A percentile compares a stretch with the other conserved stretches of the same genome.
phyloP scores from a whole-genome alignment of 1,140 invertebrate species.

The Drosophila gunungcola region DNA sequence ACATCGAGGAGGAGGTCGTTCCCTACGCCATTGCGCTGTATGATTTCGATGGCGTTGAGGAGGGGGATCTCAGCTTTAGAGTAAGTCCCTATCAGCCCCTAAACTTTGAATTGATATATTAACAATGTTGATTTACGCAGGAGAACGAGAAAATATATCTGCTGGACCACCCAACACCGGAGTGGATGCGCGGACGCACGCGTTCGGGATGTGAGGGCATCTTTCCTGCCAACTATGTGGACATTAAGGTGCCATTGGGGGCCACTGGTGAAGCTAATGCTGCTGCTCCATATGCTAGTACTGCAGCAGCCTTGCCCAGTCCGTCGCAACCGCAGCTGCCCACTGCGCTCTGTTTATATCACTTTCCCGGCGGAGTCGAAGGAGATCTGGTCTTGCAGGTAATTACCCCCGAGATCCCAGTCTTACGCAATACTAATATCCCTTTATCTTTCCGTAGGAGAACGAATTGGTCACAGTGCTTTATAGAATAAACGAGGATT shows the following conservation, averaged over 20 bases:
- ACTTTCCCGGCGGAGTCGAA: constrained; percentile 87
- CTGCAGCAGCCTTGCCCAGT: constrained; percentile 49
- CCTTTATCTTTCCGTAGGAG: constrained; percentile 55
- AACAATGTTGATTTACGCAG: constrained; percentile 85
- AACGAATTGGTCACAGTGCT: constrained; percentile 89
- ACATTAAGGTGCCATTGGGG: constrained; percentile 89
- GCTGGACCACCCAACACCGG: constrained; percentile 89
- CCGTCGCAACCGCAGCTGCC: constrained; percentile 16
- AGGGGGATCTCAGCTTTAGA: constrained; percentile 90
- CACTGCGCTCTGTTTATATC: constrained; percentile 86
- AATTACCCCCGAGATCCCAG: constrained; percentile 1
- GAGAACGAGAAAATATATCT: constrained; percentile 89
- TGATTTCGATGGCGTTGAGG: constrained; percentile 89
- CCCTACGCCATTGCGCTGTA: constrained; percentile 91
- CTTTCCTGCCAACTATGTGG: constrained; percentile 92
- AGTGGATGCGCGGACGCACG: constrained; percentile 91
- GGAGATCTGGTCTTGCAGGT: constrained; percentile 88
- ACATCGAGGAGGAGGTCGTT: constrained; percentile 63
- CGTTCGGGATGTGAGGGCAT: constrained; percentile 89
- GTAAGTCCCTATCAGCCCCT: constrained; percentile 85
- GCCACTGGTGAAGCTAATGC: constrained; percentile 69
- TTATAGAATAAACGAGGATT: constrained; percentile 90
- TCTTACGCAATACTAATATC: neutral
- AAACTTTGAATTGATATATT: neutral
- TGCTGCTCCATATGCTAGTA: constrained; percentile 29